These are phyloP conservation scores for Catharus ustulatus DNA, from an alignment of 2,797 vertebrate species.

Conservation along the genomic window DNA sequence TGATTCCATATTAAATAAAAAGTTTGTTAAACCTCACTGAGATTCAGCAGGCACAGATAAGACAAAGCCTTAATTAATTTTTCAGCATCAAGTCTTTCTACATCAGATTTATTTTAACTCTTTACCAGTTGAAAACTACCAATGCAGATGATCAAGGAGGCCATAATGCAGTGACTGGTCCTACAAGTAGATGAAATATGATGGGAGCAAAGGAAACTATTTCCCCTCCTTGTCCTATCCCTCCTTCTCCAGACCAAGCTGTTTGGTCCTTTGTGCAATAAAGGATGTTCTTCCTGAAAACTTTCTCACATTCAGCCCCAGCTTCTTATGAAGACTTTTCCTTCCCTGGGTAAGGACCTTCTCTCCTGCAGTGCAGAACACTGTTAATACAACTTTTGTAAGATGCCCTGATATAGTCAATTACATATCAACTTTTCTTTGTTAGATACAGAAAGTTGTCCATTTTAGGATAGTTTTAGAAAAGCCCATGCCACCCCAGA, in stretches of 20 bases:
- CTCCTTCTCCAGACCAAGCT: neutral
- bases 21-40: neutral
- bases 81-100: neutral
- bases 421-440: neutral
- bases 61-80: constrained; percentile 22
- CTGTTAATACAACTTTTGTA: neutral
- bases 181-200: neutral
- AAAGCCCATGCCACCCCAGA: neutral
- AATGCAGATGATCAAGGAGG: neutral
- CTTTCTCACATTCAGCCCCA: neutral
- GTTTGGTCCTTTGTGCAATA: neutral
- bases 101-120: neutral
- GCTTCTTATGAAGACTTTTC: neutral
- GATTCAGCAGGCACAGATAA: neutral
- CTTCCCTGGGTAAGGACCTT: neutral
- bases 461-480: neutral
- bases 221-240: neutral
- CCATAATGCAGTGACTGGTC: neutral
- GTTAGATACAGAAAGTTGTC: neutral
- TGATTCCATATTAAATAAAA: neutral
- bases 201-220: neutral
- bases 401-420: neutral
- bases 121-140: neutral
- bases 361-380: neutral
- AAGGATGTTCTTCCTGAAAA: neutral